Evolutionary conservation across 2,797 vertebrate genomes (phyloP).

Genomic region (Sylvilagus floridanus): DNA sequence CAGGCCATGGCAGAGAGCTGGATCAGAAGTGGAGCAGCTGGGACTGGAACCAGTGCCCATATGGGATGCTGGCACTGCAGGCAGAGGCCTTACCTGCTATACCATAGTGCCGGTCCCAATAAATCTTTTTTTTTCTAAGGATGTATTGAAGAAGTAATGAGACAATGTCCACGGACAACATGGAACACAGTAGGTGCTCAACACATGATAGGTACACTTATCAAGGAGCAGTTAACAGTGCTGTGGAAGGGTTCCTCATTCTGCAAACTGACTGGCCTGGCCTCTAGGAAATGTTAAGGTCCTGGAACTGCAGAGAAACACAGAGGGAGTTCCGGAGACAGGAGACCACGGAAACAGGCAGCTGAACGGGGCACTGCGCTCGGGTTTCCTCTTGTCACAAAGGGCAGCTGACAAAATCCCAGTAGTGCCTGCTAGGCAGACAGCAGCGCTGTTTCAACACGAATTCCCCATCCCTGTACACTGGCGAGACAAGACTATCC

Average conservation of each 20-base stretch:
- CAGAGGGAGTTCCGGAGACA: background rate
- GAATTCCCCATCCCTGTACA: background rate
- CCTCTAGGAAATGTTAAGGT: background rate
- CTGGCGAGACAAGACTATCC: too few relatives aligned
- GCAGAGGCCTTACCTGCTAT: too few relatives aligned
- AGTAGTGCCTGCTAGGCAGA: fast-evolving
- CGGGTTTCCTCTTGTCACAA: background rate
- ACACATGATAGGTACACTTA: background rate
- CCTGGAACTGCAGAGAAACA: background rate
- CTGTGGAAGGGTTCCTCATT: background rate
- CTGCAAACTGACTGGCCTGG: background rate
- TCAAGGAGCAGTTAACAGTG: background rate
- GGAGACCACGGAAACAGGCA: background rate
- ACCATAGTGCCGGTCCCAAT: too few relatives aligned
- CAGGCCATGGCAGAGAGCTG: too few relatives aligned
- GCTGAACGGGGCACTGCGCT: background rate
- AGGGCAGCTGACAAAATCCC: background rate
- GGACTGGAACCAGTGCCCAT: too few relatives aligned
- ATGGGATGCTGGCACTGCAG: too few relatives aligned
- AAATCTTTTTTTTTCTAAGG: too few relatives aligned
- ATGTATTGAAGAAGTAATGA: background rate
- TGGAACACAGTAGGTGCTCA: background rate
- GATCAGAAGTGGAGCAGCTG: too few relatives aligned
- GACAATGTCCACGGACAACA: background rate
- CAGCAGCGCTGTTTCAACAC: background rate